Conservation (phyloP, 2,888 invertebrate genomes). For the Sesamia inferens region DNA sequence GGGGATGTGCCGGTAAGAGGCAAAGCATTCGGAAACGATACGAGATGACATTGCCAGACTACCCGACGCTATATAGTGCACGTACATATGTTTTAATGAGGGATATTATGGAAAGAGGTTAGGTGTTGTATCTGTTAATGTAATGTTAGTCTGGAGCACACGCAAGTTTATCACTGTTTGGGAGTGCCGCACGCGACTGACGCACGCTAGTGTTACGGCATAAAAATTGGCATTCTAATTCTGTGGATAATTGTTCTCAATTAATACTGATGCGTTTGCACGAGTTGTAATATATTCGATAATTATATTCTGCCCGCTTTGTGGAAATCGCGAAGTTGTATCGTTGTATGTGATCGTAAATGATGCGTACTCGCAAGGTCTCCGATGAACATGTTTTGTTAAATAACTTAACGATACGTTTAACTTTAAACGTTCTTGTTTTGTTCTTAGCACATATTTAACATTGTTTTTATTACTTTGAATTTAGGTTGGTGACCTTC, state of each 20-base stretch:
- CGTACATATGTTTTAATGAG: conserved; percentile 44
- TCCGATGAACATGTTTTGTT: conserved; percentile 27
- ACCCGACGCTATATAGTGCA: conserved; percentile 69
- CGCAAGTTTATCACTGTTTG: conserved; percentile 42
- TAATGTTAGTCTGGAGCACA: conserved; percentile 47
- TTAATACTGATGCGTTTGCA: conserved; percentile 44
- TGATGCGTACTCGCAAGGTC: conserved; percentile 49
- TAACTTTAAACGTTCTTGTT: conserved; percentile 29
- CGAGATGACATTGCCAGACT: conserved; percentile 85
- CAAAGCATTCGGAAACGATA: conserved; percentile 79
- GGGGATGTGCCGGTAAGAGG: conserved; percentile 86
- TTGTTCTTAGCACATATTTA: conserved; percentile 29
- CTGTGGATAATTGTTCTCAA: conserved; percentile 47
- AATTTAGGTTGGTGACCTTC: conserved; percentile 30
- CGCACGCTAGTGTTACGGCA: conserved; percentile 45
- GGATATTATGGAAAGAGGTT: conserved; percentile 62
- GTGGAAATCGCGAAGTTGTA: conserved; percentile 50
- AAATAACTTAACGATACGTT: conserved; percentile 26
- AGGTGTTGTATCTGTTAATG: conserved; percentile 45
- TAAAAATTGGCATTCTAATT: conserved; percentile 52
- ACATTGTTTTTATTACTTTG: conserved; percentile 32
- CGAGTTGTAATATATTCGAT: conserved; percentile 34
- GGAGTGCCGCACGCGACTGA: conserved; percentile 57
- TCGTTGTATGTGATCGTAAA: conserved; percentile 38
- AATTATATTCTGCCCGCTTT: conserved; percentile 32